A percentile compares a stretch with the other conserved stretches of the same genome.
These are phyloP conservation scores for Sarcophilus harrisii DNA, from an alignment of 2,797 vertebrate genomes.

Conservation along the genomic window DNA sequence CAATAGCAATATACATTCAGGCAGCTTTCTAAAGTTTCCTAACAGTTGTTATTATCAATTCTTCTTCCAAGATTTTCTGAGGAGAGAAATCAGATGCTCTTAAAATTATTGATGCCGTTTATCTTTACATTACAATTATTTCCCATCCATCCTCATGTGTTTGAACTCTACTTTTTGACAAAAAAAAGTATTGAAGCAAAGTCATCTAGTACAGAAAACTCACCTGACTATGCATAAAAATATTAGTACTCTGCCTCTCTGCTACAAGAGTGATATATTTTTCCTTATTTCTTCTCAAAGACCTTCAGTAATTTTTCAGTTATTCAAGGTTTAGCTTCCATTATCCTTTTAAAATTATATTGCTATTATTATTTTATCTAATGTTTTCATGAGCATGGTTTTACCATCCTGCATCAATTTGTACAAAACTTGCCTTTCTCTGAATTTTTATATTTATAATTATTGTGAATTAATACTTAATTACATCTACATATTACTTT, in stretches of 20 bases:
- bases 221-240: neutral
- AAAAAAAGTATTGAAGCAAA: neutral
- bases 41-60: neutral
- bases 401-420: neutral
- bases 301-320: neutral
- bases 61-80: neutral
- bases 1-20: neutral
- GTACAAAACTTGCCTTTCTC: neutral
- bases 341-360: neutral
- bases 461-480: neutral
- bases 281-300: neutral
- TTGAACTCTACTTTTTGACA: neutral
- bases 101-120: neutral
- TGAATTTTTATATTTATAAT: neutral
- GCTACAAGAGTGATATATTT: neutral
- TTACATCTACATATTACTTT: neutral
- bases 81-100: neutral
- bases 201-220: neutral
- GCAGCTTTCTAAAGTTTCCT: neutral
- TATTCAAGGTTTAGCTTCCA: neutral
- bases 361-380: neutral
- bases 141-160: neutral
- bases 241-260: neutral
- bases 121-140: neutral
- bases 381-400: neutral